A percentile compares a stretch with the other conserved stretches of the same genome.
These are phyloP conservation scores for Drosophila lacertosa DNA, from an alignment of 1,140 invertebrate species.

Conservation along the genomic window DNA sequence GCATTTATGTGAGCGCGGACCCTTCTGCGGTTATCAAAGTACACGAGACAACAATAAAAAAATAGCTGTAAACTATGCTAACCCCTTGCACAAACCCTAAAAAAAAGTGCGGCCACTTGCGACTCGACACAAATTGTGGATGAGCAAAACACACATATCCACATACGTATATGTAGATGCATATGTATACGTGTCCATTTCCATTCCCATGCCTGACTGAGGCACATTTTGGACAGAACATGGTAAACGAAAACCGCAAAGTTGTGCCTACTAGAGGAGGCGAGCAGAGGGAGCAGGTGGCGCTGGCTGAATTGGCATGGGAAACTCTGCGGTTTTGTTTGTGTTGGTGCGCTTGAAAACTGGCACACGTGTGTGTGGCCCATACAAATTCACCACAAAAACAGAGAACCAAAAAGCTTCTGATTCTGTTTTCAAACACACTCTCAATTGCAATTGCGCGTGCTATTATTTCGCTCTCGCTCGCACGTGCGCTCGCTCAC, in stretches of 20 bases:
- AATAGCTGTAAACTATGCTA: conserved; percentile 25
- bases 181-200: conserved; percentile 20
- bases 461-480: neutral
- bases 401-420: conserved; percentile 70
- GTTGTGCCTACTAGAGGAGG: conserved; percentile 5
- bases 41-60: conserved; percentile 29
- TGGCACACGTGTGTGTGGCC: conserved; percentile 75
- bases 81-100: conserved; percentile 15
- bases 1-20: conserved; percentile 21
- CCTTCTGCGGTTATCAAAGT: conserved; percentile 1
- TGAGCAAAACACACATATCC: conserved; percentile 29
- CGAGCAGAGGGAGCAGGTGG: no score
- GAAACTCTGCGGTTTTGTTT: conserved; percentile 16
- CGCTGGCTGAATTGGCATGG: neutral
- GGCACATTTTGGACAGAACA: conserved; percentile 41
- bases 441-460: conserved; percentile 18
- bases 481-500: neutral
- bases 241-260: conserved; percentile 40
- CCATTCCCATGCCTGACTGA: conserved; percentile 17
- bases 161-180: neutral
- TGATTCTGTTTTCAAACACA: conserved; percentile 7
- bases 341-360: conserved; percentile 48
- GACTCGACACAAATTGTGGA: conserved; percentile 43
- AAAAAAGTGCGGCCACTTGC: conserved; percentile 42
- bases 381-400: conserved; percentile 72